Evolutionary conservation across 23 tunicate species (phyloP).

Genomic region (Ascidia mentula): DNA sequence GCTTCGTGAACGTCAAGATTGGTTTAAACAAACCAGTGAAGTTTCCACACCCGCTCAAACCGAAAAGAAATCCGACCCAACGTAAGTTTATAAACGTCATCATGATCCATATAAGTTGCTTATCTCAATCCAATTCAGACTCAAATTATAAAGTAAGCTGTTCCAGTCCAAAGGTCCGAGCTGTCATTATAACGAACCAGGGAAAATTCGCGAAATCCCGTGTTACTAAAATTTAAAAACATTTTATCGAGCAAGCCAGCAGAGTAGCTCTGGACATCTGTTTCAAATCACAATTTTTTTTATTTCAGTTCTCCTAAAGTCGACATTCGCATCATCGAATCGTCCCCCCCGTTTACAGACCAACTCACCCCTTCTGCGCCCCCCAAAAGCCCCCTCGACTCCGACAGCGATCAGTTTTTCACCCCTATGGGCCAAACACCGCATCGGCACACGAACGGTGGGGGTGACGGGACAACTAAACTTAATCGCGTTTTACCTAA

Average conservation of each 20-base stretch:
- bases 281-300: too few relatives aligned
- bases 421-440: slow-evolving; percentile 44
- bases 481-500: slow-evolving; percentile 1
- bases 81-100: neutral
- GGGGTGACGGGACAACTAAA: neutral
- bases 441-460: too few relatives aligned
- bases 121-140: too few relatives aligned
- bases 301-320: neutral
- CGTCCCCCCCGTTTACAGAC: slow-evolving; percentile 13
- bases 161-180: too few relatives aligned
- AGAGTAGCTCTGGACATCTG: too few relatives aligned
- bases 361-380: slow-evolving; percentile 40
- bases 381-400: slow-evolving; percentile 9
- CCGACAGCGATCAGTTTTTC: slow-evolving; percentile 34
- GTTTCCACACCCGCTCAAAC: neutral
- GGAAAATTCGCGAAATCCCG: too few relatives aligned
- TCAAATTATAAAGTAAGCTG: too few relatives aligned
- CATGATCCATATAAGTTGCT: too few relatives aligned
- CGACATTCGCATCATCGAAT: slow-evolving; percentile 27
- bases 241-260: too few relatives aligned
- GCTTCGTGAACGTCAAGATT: slow-evolving; percentile 32
- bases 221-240: too few relatives aligned
- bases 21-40: slow-evolving; percentile 28
- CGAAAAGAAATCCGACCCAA: neutral
- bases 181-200: too few relatives aligned